These are phyloP conservation scores for Lucilia sericata DNA, from an alignment of 1,140 invertebrate genomes.

Conservation along the genomic window DNA sequence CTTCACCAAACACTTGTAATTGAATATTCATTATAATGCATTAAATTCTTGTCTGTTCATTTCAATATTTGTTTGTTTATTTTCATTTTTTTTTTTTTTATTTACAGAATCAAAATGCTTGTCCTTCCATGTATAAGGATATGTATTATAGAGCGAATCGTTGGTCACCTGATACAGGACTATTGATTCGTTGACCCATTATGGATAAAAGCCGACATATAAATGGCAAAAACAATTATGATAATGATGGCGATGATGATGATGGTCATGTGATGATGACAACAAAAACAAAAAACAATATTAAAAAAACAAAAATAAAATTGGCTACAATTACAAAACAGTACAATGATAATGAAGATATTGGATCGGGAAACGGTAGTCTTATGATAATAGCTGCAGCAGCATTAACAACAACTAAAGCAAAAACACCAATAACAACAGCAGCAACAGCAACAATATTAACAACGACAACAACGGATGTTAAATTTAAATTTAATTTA, in stretches of 20 bases:
- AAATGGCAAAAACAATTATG: conserved; percentile 26
- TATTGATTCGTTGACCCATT: conserved; percentile 65
- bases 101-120: conserved; percentile 73
- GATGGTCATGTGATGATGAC: neutral
- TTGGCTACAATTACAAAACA: conserved; percentile 45
- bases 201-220: neutral
- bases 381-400: conserved; percentile 42
- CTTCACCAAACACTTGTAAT: too few species aligned
- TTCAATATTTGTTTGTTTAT: too few species aligned
- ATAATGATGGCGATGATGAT: neutral
- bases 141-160: conserved; percentile 74
- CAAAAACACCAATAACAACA: conserved; percentile 41
- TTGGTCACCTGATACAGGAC: conserved; percentile 65
- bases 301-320: conserved; percentile 46
- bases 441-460: conserved; percentile 33
- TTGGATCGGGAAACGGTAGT: conserved; percentile 32
- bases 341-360: neutral
- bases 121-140: conserved; percentile 79
- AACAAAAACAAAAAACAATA: conserved; percentile 25
- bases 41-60: too few species aligned
- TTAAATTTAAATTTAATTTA: conserved; percentile 41
- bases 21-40: too few species aligned
- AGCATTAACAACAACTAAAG: conserved; percentile 46
- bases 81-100: conserved; percentile 47
- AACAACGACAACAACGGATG: conserved; percentile 6